Percentiles rank a stretch among this genome's conserved stretches.
Conservation (phyloP, 2,113 vertebrate genomes). For the Sylvilagus bachmani region DNA sequence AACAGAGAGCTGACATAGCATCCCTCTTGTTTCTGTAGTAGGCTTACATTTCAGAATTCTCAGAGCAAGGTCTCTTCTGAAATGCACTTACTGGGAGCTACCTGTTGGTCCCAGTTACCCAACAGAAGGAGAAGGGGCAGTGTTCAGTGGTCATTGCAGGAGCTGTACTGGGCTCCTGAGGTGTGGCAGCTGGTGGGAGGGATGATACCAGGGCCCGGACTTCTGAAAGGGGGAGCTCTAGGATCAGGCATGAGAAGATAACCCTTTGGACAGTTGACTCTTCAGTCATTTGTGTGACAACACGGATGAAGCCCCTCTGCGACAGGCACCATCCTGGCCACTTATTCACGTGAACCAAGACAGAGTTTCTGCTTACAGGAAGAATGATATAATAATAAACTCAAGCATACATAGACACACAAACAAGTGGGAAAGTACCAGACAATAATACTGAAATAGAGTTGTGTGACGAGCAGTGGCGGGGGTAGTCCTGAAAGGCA, state of each 20-base stretch:
- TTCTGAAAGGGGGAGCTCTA: neutral
- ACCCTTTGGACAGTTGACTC: neutral
- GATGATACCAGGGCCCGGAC: neutral
- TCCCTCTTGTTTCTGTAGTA: neutral
- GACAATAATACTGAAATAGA: neutral
- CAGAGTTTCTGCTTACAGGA: neutral
- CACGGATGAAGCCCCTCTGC: neutral
- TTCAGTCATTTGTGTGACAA: neutral
- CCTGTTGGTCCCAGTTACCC: neutral
- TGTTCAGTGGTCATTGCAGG: neutral
- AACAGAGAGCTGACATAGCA: neutral
- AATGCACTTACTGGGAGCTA: neutral
- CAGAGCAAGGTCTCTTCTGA: neutral
- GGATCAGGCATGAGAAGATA: neutral
- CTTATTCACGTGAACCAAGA: neutral
- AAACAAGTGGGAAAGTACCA: neutral
- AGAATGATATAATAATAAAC: neutral
- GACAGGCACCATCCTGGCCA: neutral
- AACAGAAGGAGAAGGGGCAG: neutral
- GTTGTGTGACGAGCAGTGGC: neutral
- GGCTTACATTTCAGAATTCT: neutral
- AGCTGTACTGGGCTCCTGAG: neutral
- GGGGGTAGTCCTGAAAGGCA: neutral
- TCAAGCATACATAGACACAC: neutral
- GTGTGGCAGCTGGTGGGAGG: neutral